phyloP scores from a whole-genome alignment of 2,888 invertebrate genomes.

The Vannuccia rotundouncinata region DNA sequence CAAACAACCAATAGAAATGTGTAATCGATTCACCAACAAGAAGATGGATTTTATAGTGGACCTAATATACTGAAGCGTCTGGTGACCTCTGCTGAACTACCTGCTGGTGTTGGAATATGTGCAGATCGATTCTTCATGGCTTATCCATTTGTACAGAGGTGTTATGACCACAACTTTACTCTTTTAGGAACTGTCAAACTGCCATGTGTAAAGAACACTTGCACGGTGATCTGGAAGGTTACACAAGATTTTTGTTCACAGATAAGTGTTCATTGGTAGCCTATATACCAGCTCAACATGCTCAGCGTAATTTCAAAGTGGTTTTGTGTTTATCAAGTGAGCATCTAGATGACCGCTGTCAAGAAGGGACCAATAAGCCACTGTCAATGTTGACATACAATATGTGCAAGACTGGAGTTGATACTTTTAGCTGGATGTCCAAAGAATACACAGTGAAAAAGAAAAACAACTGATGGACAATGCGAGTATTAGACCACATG shows the following conservation, averaged over 20 bases:
- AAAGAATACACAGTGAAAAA: constrained; percentile 4
- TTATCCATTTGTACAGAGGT: not conserved
- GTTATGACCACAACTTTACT: not conserved
- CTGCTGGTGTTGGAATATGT: not conserved
- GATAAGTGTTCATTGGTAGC: not conserved
- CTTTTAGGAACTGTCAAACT: not conserved
- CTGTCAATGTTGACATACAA: not conserved
- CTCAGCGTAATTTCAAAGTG: not conserved
- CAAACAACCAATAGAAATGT: not conserved
- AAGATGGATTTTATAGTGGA: not conserved
- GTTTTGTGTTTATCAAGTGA: not conserved
- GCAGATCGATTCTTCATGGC: not conserved
- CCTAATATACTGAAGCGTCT: not conserved
- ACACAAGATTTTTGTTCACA: not conserved
- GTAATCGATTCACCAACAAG: not conserved
- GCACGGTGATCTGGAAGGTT: not conserved
- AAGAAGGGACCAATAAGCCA: not conserved
- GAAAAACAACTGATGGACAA: not conserved
- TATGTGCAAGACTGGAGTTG: not conserved
- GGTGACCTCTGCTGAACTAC: not conserved
- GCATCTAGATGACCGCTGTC: not conserved
- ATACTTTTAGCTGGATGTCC: not conserved
- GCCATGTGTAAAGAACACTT: not conserved
- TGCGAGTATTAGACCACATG: constrained; percentile 9
- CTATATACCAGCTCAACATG: not conserved